phyloP scores from a whole-genome alignment of 2,888 invertebrate genomes.

The Tetragnatha montana region DNA sequence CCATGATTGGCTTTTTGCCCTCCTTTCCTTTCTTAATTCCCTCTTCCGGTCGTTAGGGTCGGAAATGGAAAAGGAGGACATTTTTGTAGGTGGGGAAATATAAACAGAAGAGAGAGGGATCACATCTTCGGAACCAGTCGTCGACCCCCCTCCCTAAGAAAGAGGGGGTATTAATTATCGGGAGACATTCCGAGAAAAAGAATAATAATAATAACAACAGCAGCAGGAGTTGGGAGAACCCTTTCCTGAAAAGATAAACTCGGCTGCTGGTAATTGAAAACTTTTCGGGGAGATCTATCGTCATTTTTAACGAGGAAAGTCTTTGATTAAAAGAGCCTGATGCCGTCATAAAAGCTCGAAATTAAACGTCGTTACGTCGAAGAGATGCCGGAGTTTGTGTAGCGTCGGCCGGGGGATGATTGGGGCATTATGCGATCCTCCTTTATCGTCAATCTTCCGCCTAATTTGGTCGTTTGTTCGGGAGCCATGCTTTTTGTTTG shows the following conservation, averaged over 20 bases:
- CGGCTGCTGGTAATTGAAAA: slow-evolving; percentile 63
- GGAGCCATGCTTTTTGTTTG: slow-evolving; percentile 31
- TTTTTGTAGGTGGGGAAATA: slow-evolving; percentile 36
- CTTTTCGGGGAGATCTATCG: slow-evolving; percentile 57
- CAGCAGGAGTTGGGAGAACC: neutral
- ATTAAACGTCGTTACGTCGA: slow-evolving; percentile 64
- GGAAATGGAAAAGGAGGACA: slow-evolving; percentile 42
- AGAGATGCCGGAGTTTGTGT: slow-evolving; percentile 55
- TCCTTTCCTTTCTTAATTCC: slow-evolving; percentile 32
- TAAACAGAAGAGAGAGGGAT: slow-evolving; percentile 46
- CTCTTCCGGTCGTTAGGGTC: slow-evolving; percentile 62
- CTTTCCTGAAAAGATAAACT: slow-evolving; percentile 61
- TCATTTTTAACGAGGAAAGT: slow-evolving; percentile 64
- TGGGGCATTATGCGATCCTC: slow-evolving; percentile 53
- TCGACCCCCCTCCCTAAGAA: too few species aligned
- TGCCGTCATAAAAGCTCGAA: slow-evolving; percentile 68
- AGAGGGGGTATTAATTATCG: slow-evolving; percentile 63
- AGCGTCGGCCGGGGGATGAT: slow-evolving; percentile 45
- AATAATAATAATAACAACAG: slow-evolving; percentile 45
- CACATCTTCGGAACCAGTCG: neutral
- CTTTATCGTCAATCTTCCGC: slow-evolving; percentile 58
- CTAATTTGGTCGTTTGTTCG: slow-evolving; percentile 68
- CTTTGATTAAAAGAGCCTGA: slow-evolving; percentile 66
- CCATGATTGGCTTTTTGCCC: slow-evolving; percentile 67
- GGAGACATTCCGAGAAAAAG: slow-evolving; percentile 64